Conservation (phyloP, 2,113 vertebrate species). For the Pelmatolapia mariae region DNA sequence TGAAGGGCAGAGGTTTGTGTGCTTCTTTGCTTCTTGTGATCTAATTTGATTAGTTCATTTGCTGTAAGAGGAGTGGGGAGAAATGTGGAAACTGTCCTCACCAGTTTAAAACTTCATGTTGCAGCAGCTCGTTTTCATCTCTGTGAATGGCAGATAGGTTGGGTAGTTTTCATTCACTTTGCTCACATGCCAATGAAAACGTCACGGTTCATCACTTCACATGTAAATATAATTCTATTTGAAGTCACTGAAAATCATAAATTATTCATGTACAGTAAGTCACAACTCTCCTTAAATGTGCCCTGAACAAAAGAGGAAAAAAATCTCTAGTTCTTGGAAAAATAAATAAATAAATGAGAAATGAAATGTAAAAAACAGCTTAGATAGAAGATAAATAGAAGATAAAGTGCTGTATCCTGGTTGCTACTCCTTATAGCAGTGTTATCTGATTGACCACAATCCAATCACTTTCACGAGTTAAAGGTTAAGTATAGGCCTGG, state of each 20-base stretch:
- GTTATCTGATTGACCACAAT: not conserved
- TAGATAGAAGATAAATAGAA: not conserved
- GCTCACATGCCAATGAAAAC: slow-evolving; percentile 36
- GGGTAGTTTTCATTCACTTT: slow-evolving; percentile 51
- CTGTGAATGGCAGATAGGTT: slow-evolving; percentile 62
- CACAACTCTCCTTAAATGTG: not conserved
- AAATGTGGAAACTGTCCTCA: slow-evolving; percentile 65
- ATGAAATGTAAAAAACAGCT: not conserved
- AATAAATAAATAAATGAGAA: not conserved
- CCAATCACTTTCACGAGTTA: not conserved
- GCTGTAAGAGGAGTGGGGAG: slow-evolving; percentile 32
- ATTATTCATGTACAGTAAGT: slow-evolving; percentile 17
- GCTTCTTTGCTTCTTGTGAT: slow-evolving; percentile 36
- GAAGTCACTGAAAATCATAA: not conserved
- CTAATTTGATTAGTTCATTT: slow-evolving; percentile 54
- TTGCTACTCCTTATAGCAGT: not conserved
- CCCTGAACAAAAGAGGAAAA: slow-evolving; percentile 3
- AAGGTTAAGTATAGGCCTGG: not conserved
- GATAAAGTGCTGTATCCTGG: not conserved
- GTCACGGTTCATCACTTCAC: slow-evolving; percentile 42
- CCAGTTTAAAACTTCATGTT: slow-evolving; percentile 69
- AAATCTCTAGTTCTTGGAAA: not conserved
- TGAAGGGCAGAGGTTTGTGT: slow-evolving; percentile 3
- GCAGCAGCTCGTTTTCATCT: slow-evolving; percentile 64
- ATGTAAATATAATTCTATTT: slow-evolving; percentile 16